phyloP scores from a whole-genome alignment of 2,888 invertebrate genomes.

The Drosophila tanythrix region DNA sequence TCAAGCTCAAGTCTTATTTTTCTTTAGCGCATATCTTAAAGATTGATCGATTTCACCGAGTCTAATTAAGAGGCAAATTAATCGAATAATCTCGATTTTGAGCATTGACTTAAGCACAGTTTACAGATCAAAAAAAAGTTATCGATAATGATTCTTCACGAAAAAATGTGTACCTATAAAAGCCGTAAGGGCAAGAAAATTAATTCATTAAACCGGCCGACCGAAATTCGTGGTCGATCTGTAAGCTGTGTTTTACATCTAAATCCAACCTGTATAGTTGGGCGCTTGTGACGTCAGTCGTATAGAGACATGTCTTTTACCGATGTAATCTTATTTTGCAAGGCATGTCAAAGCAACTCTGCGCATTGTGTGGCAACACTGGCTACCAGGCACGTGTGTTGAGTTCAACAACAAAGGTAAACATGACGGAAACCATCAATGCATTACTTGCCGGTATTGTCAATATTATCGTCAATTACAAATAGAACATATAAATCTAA shows the following conservation, averaged over 20 bases:
- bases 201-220: not conserved
- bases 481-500: too few relatives aligned
- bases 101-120: not conserved
- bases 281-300: not conserved
- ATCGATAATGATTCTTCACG: not conserved
- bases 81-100: not conserved
- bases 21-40: not conserved
- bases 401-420: constrained; percentile 19
- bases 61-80: not conserved
- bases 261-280: too few relatives aligned
- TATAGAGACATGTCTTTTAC: not conserved
- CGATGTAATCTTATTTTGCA: not conserved
- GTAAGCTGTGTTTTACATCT: not conserved
- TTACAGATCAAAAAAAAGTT: not conserved
- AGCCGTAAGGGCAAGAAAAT: not conserved
- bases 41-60: not conserved
- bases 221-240: not conserved
- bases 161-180: not conserved
- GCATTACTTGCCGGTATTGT: constrained; percentile 47
- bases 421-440: constrained; percentile 52
- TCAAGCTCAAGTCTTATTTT: constrained; percentile 29
- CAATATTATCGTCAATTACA: not conserved
- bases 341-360: constrained; percentile 11
- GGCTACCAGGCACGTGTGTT: constrained; percentile 29
- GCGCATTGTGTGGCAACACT: constrained; percentile 6